Conservation (phyloP, 2,888 invertebrate species). For the Pristionchus arcanus region DNA sequence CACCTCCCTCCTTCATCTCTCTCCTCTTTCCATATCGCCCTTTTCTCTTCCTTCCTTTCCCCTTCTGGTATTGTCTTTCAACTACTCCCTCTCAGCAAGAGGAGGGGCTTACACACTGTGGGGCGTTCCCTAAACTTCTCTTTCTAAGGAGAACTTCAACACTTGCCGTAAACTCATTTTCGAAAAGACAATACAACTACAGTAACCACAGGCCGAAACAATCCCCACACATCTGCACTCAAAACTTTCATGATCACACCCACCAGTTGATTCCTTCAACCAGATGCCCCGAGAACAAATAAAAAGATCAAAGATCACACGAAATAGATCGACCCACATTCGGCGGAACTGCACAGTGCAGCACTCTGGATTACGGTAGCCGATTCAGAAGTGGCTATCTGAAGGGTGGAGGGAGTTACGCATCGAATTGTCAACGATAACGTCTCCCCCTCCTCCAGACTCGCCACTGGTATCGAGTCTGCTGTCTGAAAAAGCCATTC, state of each 20-base stretch:
- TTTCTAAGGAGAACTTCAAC: not conserved
- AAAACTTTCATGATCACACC: not conserved
- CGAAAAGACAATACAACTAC: not conserved
- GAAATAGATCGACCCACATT: not conserved
- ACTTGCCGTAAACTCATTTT: not conserved
- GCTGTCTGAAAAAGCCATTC: constrained; percentile 16
- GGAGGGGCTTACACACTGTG: constrained; percentile 28
- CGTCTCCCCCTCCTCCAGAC: constrained; percentile 53
- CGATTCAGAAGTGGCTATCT: constrained; percentile 53
- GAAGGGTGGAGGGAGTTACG: constrained; percentile 47
- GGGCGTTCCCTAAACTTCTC: constrained; percentile 40
- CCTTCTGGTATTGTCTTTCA: constrained; percentile 50
- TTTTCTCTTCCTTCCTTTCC: constrained; percentile 40
- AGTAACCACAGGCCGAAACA: not conserved
- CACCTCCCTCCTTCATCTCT: not conserved
- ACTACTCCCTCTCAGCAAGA: constrained; percentile 6
- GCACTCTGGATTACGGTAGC: constrained; percentile 45
- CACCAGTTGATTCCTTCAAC: not conserved
- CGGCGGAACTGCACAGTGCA: constrained; percentile 40
- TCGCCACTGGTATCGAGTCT: constrained; percentile 44
- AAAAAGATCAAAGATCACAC: not conserved
- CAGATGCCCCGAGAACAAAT: not conserved
- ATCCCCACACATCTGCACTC: too few relatives aligned
- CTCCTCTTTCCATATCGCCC: not conserved
- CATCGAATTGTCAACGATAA: constrained; percentile 52